These are phyloP conservation scores for Micropoecilia bifurca DNA, from an alignment of 2,797 vertebrate species.

Conservation along the genomic window DNA sequence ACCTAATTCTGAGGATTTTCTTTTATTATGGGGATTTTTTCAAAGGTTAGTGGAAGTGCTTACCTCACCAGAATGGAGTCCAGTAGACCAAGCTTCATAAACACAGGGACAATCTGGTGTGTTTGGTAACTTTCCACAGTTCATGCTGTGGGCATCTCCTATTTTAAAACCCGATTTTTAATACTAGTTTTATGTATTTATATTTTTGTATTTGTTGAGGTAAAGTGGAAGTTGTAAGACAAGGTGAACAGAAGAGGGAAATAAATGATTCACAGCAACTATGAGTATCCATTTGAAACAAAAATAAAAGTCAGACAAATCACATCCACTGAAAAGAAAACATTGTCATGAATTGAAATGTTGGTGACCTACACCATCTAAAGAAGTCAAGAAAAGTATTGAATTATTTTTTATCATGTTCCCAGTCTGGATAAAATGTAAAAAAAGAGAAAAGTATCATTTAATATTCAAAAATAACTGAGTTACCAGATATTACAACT, in stretches of 20 bases:
- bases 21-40: constrained; percentile 1
- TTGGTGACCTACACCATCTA: background rate
- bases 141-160: constrained; percentile 10
- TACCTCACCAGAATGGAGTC: constrained; percentile 22
- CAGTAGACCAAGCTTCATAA: background rate
- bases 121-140: constrained; percentile 42
- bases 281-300: background rate
- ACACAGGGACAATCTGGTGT: constrained; percentile 1
- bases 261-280: background rate
- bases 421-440: background rate
- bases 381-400: background rate
- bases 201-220: background rate
- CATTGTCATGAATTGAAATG: background rate
- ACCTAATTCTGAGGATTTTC: background rate
- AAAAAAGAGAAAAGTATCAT: background rate
- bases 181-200: background rate
- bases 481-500: background rate
- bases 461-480: background rate
- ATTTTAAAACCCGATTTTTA: constrained; percentile 1
- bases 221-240: background rate
- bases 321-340: background rate
- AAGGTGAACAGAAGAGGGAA: background rate
- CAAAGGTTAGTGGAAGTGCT: constrained; percentile 12
- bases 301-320: background rate
- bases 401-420: background rate